Evolutionary conservation across 1,140 invertebrate genomes (phyloP).

Genomic region (Aricia agestis): DNA sequence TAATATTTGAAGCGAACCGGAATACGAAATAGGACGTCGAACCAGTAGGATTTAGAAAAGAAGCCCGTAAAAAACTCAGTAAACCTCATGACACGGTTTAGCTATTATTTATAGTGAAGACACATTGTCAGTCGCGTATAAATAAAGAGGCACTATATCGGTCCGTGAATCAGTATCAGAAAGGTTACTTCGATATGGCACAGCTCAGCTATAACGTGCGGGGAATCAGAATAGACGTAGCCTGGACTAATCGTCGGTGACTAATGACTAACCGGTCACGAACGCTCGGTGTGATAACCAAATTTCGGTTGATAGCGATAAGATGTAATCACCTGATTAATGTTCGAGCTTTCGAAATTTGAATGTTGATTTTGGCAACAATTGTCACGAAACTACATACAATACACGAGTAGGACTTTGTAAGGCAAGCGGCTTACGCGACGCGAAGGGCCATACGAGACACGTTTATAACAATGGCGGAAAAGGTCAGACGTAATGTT

Average conservation of each 20-base stretch:
- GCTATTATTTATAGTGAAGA: constrained; percentile 1
- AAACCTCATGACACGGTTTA: background rate
- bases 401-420: background rate
- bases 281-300: background rate
- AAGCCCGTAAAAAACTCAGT: background rate
- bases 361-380: background rate
- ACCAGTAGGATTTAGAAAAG: background rate
- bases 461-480: background rate
- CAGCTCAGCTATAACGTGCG: background rate
- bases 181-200: background rate
- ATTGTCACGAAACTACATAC: background rate
- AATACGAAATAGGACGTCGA: background rate
- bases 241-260: background rate
- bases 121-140: background rate
- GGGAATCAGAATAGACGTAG: background rate
- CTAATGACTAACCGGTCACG: background rate
- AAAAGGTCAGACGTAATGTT: background rate
- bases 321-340: background rate
- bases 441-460: background rate
- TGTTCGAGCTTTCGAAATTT: background rate
- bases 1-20: background rate
- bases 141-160: background rate
- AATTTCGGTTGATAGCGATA: background rate
- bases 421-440: background rate
- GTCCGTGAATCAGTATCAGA: background rate